Evolutionary conservation across 2,888 invertebrate genomes (phyloP), one percentile per base, ranked within the genome.

Genomic region (Aspidapion aeneum): DNA sequence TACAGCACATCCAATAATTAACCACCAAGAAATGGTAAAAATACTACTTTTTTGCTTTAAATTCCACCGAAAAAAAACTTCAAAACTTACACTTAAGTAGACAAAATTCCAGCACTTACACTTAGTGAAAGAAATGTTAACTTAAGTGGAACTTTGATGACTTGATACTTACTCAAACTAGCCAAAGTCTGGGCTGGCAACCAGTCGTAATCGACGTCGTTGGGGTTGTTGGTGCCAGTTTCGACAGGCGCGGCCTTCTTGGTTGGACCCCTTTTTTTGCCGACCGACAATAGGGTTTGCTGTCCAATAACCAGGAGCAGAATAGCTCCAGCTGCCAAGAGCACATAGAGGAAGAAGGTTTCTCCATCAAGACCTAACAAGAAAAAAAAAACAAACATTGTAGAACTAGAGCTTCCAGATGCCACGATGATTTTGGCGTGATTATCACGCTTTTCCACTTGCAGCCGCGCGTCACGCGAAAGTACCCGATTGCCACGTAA

Each of bases 151-250:
- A n/a, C n/a, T n/a, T n/a, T n/a, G n/a, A n/a, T n/a, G n/a, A n/a
- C n/a, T n/a, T n/a, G n/a, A 52, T 58, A 86, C 93, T 88, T 84
- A 94, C 94, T 93, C 71, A 93, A 83, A 78, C 87, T 88, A 72
- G 90, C 89, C 59, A 94, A 85, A 67, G 93, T 91, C 80, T 96
- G 94, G 76, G 91, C 90, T 51, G 99, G 98, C 76, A 99, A 84
- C 99, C 99, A 99, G 73, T 99, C 98, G 76, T 94, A 98, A 81
- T 99, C 98, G 1, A 99, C 95, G 80, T 96, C 94, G 73, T 91
- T 88, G 64, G 89, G 90, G 74, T 90, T 92, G 65, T 88, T 87
- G 0, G 98, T 98, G 67, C 98, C 98, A 72, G 94, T 92, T 82
- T 99, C 98, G 2, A 96, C 86, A 57, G 82, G 80, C 58, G 81